A percentile compares a stretch with the other conserved stretches of the same genome.
Conservation (phyloP, 2,888 invertebrate genomes). For the Electrophaes corylata region DNA sequence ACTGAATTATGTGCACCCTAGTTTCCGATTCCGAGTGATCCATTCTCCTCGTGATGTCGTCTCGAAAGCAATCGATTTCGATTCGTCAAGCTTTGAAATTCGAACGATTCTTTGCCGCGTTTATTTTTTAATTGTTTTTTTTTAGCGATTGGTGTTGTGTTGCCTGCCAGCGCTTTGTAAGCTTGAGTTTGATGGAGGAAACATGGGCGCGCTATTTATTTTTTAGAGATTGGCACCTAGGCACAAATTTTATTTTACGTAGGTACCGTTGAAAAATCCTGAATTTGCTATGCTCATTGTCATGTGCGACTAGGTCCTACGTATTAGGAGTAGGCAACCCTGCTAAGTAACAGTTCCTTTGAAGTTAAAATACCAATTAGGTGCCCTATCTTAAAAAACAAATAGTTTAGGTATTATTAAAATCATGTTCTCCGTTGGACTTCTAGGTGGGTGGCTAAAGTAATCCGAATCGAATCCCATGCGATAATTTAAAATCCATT, state of each 20-base stretch:
- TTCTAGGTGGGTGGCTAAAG: not conserved
- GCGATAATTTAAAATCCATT: slow-evolving; percentile 50
- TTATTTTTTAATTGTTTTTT: slow-evolving; percentile 44
- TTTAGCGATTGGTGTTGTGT: slow-evolving; percentile 36
- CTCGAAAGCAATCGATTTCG: slow-evolving; percentile 60
- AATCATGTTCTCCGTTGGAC: not conserved
- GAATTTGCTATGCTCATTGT: too few species aligned
- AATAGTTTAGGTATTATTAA: slow-evolving; percentile 7
- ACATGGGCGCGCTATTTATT: not conserved
- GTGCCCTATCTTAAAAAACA: too few species aligned
- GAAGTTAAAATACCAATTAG: too few species aligned
- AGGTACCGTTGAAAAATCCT: too few species aligned
- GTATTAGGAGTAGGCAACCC: too few species aligned
- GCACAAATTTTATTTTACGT: too few species aligned
- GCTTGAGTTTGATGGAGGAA: slow-evolving; percentile 23
- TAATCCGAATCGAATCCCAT: slow-evolving; percentile 40
- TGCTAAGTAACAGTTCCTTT: too few species aligned
- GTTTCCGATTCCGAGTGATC: slow-evolving; percentile 44
- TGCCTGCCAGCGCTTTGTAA: slow-evolving; percentile 34
- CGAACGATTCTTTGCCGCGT: slow-evolving; percentile 55
- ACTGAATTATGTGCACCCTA: slow-evolving; percentile 52
- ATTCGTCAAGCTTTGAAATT: slow-evolving; percentile 68
- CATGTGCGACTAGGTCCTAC: too few species aligned
- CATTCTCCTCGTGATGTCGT: slow-evolving; percentile 44
- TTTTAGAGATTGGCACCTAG: too few species aligned